Base-by-base conservation (phyloP, 2,888 invertebrate genomes). In the Piscicola geometra region DNA sequence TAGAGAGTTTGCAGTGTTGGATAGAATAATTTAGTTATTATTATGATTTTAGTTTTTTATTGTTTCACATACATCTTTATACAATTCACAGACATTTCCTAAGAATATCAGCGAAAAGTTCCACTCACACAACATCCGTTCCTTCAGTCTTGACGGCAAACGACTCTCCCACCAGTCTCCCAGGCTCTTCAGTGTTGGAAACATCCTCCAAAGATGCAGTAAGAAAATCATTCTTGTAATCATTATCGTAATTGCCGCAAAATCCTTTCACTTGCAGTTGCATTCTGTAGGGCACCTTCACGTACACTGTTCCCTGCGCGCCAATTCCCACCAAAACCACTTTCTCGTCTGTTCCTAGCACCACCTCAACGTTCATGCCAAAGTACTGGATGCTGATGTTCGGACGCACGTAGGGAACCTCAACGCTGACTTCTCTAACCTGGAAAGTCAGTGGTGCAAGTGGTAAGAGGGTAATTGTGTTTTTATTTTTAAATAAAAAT, bases 191-290 rank as follows among this genome's bases (percentile, higher is more conserved):
- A 32, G 12, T 35, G 21, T 25, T 35, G 3, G 70, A 70, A 5
- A 70, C 47, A 41, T 70, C 70, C 47, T 47, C 35, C 3, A 5
- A 5, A 5, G 15, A 21, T 2, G 36, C 36, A 3, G 70, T 41
- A 2, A 70, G 9, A 15, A 12, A 41, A 36, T 70, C 36, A 25
- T 70, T 70, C 3, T 41, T 25, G 5, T 41, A 5, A 15, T 70
- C 36, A 15, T 47, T 35, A 28, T 70, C 47, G 47, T 70, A 70
- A 25, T 70, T 47, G 5, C 70, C 70, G 25, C 70, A 70, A 25
- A 70, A 70, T 2, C 70, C 70, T 25, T 47, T 47, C n/a, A 47
- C 15, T 12, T 41, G 25, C n/a, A 47, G 36, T 35, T 70, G 70
- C 5, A 70, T 5, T 30, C 41, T 5, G 67, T 35, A 35, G 30